These are phyloP conservation scores for Paradoxurus hermaphroditus DNA, from an alignment of 2,113 vertebrate species.

Conservation along the genomic window DNA sequence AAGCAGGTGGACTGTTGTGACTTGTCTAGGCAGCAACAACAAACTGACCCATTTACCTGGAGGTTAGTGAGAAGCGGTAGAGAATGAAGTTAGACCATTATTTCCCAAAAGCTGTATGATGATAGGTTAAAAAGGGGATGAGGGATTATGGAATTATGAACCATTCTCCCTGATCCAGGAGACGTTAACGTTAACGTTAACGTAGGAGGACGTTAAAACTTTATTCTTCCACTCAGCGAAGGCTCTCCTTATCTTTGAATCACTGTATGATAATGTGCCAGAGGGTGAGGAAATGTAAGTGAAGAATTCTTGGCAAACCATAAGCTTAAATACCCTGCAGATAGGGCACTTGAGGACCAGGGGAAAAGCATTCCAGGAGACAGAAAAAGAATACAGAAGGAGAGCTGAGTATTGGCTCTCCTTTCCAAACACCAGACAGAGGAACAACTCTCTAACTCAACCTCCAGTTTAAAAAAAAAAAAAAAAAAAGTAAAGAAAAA, in stretches of 20 bases:
- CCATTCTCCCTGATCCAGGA: background rate
- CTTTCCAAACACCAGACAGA: background rate
- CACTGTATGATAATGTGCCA: background rate
- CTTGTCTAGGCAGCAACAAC: background rate
- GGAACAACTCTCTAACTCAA: background rate
- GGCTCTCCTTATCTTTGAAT: background rate
- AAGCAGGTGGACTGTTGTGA: background rate
- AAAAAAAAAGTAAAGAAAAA: background rate
- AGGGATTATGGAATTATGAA: background rate
- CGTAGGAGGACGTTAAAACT: background rate
- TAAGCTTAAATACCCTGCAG: background rate
- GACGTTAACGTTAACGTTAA: too few relatives aligned
- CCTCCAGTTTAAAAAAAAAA: background rate
- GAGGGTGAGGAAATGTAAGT: background rate
- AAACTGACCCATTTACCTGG: background rate
- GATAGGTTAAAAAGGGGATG: background rate
- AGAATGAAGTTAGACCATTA: background rate
- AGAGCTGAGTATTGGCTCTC: background rate
- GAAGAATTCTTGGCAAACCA: background rate
- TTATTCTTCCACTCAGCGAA: background rate
- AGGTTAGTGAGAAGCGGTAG: background rate
- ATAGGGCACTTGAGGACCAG: background rate
- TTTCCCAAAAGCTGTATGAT: background rate
- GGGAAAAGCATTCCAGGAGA: background rate
- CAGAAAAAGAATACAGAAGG: background rate